Percentiles rank a stretch among this genome's conserved stretches.
Evolutionary conservation across 2,797 vertebrate species (phyloP).

Genomic region (Saguinus oedipus): DNA sequence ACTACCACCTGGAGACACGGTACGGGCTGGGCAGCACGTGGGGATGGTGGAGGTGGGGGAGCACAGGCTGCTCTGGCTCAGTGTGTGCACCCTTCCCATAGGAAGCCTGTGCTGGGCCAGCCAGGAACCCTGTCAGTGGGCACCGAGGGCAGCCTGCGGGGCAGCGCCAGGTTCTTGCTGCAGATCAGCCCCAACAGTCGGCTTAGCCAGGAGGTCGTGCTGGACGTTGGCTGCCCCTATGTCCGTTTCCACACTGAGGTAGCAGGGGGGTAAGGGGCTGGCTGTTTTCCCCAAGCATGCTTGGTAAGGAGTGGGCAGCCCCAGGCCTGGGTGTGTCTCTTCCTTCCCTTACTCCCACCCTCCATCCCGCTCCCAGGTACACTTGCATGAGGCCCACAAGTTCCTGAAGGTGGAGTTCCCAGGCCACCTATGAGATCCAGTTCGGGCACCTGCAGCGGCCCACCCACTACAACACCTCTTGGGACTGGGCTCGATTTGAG

Average conservation of each 20-base stretch:
- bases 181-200: slow-evolving; percentile 89
- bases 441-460: slow-evolving; percentile 97
- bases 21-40: slow-evolving; percentile 63
- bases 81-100: accelerated
- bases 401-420: slow-evolving; percentile 99
- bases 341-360: neutral
- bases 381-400: slow-evolving; percentile 95
- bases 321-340: neutral
- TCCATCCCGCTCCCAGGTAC: slow-evolving; percentile 84
- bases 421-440: slow-evolving; percentile 95
- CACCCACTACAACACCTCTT: slow-evolving; percentile 95
- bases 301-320: neutral
- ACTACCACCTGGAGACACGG: slow-evolving; percentile 98
- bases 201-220: slow-evolving; percentile 91
- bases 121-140: no score
- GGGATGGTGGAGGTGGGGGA: neutral
- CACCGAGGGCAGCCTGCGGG: no score
- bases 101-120: no score
- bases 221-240: slow-evolving; percentile 91
- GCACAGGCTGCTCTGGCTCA: neutral
- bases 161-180: slow-evolving; percentile 88
- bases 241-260: no score
- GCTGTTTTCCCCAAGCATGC: neutral
- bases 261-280: neutral
- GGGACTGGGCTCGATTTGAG: slow-evolving; percentile 98